Conservation (phyloP, 2,113 vertebrate species). For the Sylvilagus bachmani region DNA sequence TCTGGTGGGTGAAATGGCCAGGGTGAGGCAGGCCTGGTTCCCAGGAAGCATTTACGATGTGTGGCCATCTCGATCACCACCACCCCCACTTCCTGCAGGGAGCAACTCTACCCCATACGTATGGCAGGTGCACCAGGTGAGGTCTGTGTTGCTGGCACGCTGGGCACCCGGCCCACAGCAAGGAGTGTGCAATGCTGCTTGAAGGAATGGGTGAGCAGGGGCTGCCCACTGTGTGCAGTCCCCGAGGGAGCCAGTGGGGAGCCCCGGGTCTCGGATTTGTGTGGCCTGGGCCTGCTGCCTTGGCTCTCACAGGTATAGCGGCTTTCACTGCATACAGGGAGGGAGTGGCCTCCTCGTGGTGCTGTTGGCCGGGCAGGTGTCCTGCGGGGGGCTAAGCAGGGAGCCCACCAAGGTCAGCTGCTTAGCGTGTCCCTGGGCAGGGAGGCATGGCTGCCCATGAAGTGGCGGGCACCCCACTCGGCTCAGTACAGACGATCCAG, state of each 20-base stretch:
- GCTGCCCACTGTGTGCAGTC: not conserved
- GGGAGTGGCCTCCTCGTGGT: not conserved
- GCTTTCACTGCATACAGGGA: not conserved
- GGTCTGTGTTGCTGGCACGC: not conserved
- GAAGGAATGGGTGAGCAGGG: not conserved
- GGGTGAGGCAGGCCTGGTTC: not conserved
- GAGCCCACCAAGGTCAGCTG: not conserved
- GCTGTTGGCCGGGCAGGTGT: too few species aligned
- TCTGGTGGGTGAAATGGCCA: too few species aligned
- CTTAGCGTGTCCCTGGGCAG: fast-evolving
- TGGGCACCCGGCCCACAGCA: not conserved
- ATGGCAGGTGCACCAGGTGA: fast-evolving
- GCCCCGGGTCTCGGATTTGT: too few species aligned
- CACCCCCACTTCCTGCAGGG: fast-evolving
- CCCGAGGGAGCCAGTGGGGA: fast-evolving
- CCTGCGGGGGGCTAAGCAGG: not conserved
- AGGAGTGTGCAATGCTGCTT: fast-evolving
- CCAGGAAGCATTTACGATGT: fast-evolving
- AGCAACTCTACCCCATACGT: not conserved
- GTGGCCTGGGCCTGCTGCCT: fast-evolving
- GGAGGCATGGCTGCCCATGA: not conserved
- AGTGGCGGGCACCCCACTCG: fast-evolving
- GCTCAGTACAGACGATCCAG: too few species aligned
- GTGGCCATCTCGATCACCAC: fast-evolving
- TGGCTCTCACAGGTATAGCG: fast-evolving